Base-by-base conservation (phyloP, 2,113 vertebrate species). In the Alligator sinensis region DNA sequence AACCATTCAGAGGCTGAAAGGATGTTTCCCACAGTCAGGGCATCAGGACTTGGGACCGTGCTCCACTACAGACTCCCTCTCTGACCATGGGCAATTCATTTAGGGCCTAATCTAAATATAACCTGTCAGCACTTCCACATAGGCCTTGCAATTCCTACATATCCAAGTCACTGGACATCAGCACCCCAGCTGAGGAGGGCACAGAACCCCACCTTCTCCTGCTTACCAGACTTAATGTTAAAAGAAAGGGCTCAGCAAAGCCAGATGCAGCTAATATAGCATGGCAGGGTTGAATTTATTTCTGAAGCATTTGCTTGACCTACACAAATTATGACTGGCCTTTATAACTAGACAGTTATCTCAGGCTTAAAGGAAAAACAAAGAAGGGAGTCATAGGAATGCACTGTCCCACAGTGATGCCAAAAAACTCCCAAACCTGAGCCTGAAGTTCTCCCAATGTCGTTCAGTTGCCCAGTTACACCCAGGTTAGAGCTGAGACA, bases 1-100 rank as follows among this genome's bases (percentile, higher is more conserved):
- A 70, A 5, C 19, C 0, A 0, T 57, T 5, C 58, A 28, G 70
- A 30, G 68, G 18, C 30, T 34, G 30, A 72, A 47, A 47, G 34
- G 22, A 47, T 22, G 34, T 24, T 74, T 74, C 70, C 38, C 22
- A 47, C 34, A 22, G 21, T 25, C 24, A 22, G 63, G 57, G 12
- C 22, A 47, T 57, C 60, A 72, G 47, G 24, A 11, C 57, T 4
- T 87, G 62, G 64, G 77, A 72, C 24, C 28, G 68, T 0, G 21
- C n/a, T 91, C 75, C 47, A n/a, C 77, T 80, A 11, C 4, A 30
- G 84, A 34, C 54, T 78, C 77, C 77, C 78, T 47, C 47, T 47
- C 47, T 9, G 47, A 72, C 16, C 38, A 13, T 72, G 68, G 68
- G 21, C 30, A 72, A 72, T 11, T 72, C 34, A 38, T 19, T 38